Conservation (phyloP, 2,113 vertebrate genomes). For the Bubalus kerabau region DNA sequence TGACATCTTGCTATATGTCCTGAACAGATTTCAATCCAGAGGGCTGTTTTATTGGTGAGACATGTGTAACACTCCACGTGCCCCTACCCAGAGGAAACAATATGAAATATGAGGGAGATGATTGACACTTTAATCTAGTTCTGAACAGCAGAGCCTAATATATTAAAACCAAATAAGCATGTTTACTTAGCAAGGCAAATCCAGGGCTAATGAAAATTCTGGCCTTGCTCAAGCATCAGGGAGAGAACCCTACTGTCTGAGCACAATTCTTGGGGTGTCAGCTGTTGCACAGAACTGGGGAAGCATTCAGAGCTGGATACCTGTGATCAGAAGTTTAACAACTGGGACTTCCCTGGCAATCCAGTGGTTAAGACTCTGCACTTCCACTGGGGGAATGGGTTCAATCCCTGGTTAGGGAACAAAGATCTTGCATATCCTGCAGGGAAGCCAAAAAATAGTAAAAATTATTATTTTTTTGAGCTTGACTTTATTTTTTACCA, state of each 20-base stretch:
- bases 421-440: not conserved
- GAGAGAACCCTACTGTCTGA: not conserved
- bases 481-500: not conserved
- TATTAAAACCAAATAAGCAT: conserved; percentile 27
- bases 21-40: conserved; percentile 75
- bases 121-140: conserved; percentile 75
- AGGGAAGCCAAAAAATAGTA: not conserved
- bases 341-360: not conserved
- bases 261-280: not conserved
- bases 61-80: conserved; percentile 52
- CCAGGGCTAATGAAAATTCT: conserved; percentile 11
- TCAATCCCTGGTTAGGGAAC: not conserved
- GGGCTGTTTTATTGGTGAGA: conserved; percentile 66
- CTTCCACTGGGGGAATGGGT: not conserved
- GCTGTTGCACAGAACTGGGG: not conserved
- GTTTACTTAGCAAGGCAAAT: conserved; percentile 18
- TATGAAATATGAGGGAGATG: conserved; percentile 64
- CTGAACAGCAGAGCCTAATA: conserved; percentile 56
- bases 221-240: not conserved
- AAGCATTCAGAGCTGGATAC: not conserved
- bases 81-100: conserved; percentile 49
- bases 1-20: conserved; percentile 76
- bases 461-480: not conserved
- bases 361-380: not conserved
- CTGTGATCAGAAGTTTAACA: not conserved